Evolutionary conservation across 2,113 vertebrate species (phyloP), one percentile per base, ranked within the genome.

Genomic region (Hiodon alosoides): DNA sequence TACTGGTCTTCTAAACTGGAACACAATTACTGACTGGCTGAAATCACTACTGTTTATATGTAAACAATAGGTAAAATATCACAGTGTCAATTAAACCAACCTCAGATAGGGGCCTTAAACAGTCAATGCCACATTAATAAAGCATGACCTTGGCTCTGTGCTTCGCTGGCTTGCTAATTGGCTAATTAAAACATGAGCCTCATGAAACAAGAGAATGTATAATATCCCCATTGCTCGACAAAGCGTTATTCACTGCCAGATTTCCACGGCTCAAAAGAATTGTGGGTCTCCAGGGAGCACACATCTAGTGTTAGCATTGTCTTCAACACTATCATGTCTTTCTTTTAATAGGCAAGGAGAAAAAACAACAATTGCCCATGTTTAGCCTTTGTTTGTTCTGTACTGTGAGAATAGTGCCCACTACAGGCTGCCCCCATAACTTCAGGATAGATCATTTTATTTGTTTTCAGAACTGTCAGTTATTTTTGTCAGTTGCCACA

Each of bases 141-240:
- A 95, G 92, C 96, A 95, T 97, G 91, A 84, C 83, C 87, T 84
- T 85, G 87, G 91, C 92, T 92, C 91, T 90, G 87, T 83, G 86
- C 83, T 83, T 89, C 64, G 85, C 90, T 88, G 85, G 87, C 88
- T 87, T 86, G 88, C 92, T 97, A 97, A 97, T 95, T 96, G 94
- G 93, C 94, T 95, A 93, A 95, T 97, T 96, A 98, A 93, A 95
- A 93, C 94, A 93, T 89, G 92, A 90, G 92, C 90, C 84, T 81
- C 83, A 89, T 93, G 83, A 87, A 91, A 90, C 85, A 84, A 89
- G 89, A 91, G 87, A 80, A 85, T 60, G 31, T 31, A 64, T 81
- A 75, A 83, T 52, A 79, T 91, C 88, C 90, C 89, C 4, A 87
- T 31, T 31, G 31, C 31, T 31, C 31, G 31, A 31, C 31, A 31